Evolutionary conservation across 1,140 invertebrate species (phyloP).

Genomic region (Asobara japonica): DNA sequence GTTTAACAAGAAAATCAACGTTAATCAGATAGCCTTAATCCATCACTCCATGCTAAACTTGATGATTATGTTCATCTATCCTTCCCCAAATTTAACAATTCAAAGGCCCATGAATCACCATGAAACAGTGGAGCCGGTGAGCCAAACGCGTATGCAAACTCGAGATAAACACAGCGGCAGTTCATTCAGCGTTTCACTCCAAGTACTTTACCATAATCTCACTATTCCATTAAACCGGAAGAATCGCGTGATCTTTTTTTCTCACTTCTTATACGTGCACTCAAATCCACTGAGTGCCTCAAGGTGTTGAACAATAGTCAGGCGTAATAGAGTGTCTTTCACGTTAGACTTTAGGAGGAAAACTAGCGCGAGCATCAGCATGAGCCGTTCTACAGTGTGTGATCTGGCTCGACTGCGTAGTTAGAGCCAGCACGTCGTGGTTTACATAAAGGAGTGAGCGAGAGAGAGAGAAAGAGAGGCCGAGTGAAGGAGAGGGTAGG

Average conservation of each 20-base stretch:
- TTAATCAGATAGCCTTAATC: too few species aligned
- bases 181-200: not conserved
- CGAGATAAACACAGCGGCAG: not conserved
- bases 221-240: too few species aligned
- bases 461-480: not conserved
- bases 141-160: not conserved
- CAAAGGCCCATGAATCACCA: too few species aligned
- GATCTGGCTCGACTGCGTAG: constrained; percentile 31
- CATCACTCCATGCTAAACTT: too few species aligned
- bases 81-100: too few species aligned
- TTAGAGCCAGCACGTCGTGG: constrained; percentile 21
- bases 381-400: not conserved
- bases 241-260: not conserved
- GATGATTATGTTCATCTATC: too few species aligned
- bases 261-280: not conserved
- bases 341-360: not conserved
- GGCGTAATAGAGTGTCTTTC: not conserved
- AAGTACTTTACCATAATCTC: not conserved
- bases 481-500: not conserved
- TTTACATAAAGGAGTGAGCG: constrained; percentile 23
- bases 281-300: not conserved
- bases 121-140: not conserved
- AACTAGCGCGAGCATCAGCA: not conserved
- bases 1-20: too few species aligned
- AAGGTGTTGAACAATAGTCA: not conserved